Percentiles rank a stretch among this genome's conserved stretches.
Conservation (phyloP, 2,113 vertebrate species). For the Neotoma lepida region DNA sequence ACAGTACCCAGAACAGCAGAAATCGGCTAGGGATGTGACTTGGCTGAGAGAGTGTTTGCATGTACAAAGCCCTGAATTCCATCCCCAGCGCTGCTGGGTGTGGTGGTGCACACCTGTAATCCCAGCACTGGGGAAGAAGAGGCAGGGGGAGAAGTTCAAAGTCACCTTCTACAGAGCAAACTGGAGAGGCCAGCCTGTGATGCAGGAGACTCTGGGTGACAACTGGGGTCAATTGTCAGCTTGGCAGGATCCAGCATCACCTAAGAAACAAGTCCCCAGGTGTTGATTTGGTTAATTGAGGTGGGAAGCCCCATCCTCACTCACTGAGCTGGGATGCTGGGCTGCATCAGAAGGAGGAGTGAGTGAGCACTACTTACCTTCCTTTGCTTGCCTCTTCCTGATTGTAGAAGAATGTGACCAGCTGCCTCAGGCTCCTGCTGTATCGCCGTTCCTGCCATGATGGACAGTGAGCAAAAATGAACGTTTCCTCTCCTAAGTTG, state of each 20-base stretch:
- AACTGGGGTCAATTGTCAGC: background rate
- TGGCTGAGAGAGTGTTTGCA: background rate
- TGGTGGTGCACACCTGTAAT: background rate
- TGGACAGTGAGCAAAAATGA: background rate
- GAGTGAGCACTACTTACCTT: background rate
- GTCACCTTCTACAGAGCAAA: background rate
- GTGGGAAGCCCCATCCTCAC: background rate
- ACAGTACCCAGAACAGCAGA: background rate
- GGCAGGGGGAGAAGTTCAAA: background rate
- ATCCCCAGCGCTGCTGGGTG: background rate
- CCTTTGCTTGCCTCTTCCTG: background rate
- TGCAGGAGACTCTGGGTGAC: background rate
- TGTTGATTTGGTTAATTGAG: background rate
- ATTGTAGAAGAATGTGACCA: background rate
- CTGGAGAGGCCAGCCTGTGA: background rate
- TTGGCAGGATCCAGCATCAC: background rate
- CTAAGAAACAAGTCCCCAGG: background rate
- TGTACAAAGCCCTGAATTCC: background rate
- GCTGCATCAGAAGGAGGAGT: background rate
- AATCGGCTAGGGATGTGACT: background rate
- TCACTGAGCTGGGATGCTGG: background rate
- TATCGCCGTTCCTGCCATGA: background rate
- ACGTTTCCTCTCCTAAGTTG: too few relatives aligned
- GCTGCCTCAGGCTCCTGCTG: background rate
- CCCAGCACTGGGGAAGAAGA: background rate